phyloP scores from a whole-genome alignment of 2,797 vertebrate genomes.

The Darevskia nairensis region DNA sequence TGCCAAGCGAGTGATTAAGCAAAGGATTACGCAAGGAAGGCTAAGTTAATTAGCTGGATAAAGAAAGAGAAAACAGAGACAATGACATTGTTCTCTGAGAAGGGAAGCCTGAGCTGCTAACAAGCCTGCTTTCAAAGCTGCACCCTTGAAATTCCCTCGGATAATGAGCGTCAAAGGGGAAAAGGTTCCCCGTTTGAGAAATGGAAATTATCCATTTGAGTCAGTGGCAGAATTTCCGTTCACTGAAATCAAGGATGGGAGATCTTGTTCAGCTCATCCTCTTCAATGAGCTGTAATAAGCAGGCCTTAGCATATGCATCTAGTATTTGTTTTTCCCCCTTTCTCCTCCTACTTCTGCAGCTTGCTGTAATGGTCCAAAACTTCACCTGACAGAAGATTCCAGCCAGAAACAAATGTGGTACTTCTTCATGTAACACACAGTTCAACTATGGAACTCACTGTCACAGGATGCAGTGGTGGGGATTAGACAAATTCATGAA shows the following conservation, averaged over 20 bases:
- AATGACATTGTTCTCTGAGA: conserved; percentile 28
- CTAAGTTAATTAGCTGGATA: conserved; percentile 40
- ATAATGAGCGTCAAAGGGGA: background rate
- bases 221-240: background rate
- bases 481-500: no score
- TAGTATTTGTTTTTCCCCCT: background rate
- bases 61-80: conserved; percentile 37
- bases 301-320: background rate
- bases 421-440: no score
- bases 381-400: no score
- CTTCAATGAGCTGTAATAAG: background rate
- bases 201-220: background rate
- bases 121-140: conserved; percentile 5
- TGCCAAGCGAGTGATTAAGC: conserved; percentile 40
- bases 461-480: no score
- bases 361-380: no score
- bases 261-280: background rate
- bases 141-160: background rate
- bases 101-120: background rate
- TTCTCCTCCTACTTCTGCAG: no score
- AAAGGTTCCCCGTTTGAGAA: background rate
- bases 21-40: conserved; percentile 35
- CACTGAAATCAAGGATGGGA: background rate
- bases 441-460: no score
- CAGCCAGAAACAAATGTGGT: no score